Base-by-base conservation (phyloP, 2,113 vertebrate genomes). In the Dicentrarchus labrax region DNA sequence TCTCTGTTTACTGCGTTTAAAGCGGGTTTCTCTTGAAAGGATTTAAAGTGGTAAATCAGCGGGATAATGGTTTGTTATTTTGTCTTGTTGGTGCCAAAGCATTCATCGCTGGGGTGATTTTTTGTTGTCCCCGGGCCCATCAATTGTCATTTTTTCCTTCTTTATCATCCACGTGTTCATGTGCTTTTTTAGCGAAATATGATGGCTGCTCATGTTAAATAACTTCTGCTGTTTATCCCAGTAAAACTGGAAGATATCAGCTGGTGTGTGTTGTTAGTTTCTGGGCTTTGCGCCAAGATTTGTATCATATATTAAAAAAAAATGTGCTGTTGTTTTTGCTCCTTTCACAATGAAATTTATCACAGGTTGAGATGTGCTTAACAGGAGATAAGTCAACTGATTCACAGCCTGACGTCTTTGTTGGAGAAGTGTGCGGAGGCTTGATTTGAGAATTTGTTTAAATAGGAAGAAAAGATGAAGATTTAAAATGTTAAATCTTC, bases 21-120 rank as follows among this genome's bases (percentile, higher is more conserved):
- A 50, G 76, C 12, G 43, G 54, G 30, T 30, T 59, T 78, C 75
- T 75, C 78, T 56, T 80, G 53, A 80, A 88, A 81, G 65, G 87
- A 85, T 85, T 84, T 80, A 80, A 88, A 89, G 78, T 86, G 89
- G 69, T 88, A 89, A 30, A 90, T 91, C 88, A 85, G 85, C 0
- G 0, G 66, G 88, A 78, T 86, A 83, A 91, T 89, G 88, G 80
- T 76, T 86, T 86, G 72, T 84, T 84, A 22, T 80, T 75, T 75
- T 48, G 62, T 86, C 24, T 47, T 24, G 1, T 30, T 8, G 72
- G 61, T 41, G 47, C 59, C 39, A 30, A 30, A 57, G 72, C 69
- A 39, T 53, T 69, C 41, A 60, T 38, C 11, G 64, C 79, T 8
- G 45, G 15, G 78, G 56, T 82, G 66, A 76, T 84, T 81, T 80